phyloP scores from a whole-genome alignment of 2,888 invertebrate species.

The Ochropacha duplaris region DNA sequence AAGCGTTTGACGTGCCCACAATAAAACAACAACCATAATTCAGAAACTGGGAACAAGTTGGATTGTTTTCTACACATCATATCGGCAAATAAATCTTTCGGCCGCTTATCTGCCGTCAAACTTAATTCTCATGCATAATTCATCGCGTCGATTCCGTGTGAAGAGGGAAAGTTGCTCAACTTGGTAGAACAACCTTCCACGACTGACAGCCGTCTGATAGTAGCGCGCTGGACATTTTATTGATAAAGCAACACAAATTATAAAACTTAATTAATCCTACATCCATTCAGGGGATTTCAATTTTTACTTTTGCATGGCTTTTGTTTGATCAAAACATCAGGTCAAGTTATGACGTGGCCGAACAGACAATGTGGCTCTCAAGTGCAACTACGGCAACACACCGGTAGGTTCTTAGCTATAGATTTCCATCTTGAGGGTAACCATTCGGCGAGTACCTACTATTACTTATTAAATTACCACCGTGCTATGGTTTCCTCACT shows the following conservation, averaged over 20 bases:
- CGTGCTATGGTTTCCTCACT: too few relatives aligned
- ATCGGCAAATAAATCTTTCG: constrained; percentile 80
- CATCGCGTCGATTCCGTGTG: constrained; percentile 71
- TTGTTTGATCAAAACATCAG: too few relatives aligned
- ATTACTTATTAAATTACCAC: too few relatives aligned
- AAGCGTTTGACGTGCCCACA: constrained; percentile 67
- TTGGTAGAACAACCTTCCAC: constrained; percentile 41
- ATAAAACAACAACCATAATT: constrained; percentile 78
- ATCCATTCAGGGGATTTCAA: too few relatives aligned
- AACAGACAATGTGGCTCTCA: too few relatives aligned
- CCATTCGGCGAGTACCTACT: too few relatives aligned
- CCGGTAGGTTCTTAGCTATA: too few relatives aligned
- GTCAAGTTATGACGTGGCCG: too few relatives aligned
- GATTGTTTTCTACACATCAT: constrained; percentile 82
- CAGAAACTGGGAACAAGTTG: constrained; percentile 76
- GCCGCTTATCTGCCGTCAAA: constrained; percentile 80
- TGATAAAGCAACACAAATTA: neutral
- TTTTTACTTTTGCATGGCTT: too few relatives aligned
- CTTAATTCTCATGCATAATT: constrained; percentile 82
- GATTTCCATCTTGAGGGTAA: too few relatives aligned
- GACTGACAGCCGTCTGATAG: constrained; percentile 50
- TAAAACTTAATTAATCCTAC: too few relatives aligned
- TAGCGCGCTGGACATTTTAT: constrained; percentile 13
- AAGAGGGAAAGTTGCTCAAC: constrained; percentile 66
- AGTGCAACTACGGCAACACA: too few relatives aligned